Percentiles rank a stretch among this genome's conserved stretches.
These are phyloP conservation scores for Diadumene lineata DNA, from an alignment of 92 coral and sea anemone species.

Conservation along the genomic window DNA sequence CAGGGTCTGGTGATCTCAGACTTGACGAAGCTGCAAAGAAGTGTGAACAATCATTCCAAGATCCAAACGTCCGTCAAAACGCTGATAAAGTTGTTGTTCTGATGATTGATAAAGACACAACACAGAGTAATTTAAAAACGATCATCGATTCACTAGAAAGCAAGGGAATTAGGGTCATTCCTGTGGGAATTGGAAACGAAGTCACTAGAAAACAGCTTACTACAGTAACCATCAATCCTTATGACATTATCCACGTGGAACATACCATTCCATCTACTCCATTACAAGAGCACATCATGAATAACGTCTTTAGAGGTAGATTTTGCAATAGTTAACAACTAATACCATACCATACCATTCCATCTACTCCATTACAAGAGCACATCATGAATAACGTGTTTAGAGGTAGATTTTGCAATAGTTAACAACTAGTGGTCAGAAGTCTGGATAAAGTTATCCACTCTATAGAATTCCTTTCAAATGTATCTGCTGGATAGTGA, in stretches of 20 bases:
- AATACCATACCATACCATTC: too few relatives aligned
- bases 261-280: slow-evolving; percentile 5
- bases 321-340: not conserved
- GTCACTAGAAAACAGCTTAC: slow-evolving; percentile 16
- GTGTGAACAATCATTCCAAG: slow-evolving; percentile 10
- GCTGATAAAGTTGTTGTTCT: slow-evolving; percentile 25
- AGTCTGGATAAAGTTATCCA: too few relatives aligned
- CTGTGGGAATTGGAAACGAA: slow-evolving; percentile 30
- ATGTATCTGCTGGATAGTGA: too few relatives aligned
- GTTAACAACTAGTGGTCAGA: not conserved
- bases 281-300: slow-evolving; percentile 22
- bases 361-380: not conserved
- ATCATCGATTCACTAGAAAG: slow-evolving; percentile 15
- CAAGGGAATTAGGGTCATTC: slow-evolving; percentile 21
- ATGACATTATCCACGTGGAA: slow-evolving; percentile 24
- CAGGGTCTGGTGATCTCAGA: slow-evolving; percentile 10
- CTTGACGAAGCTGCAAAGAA: slow-evolving; percentile 19
- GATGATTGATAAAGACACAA: slow-evolving; percentile 28
- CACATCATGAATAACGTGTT: slow-evolving; percentile 29
- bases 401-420: slow-evolving; percentile 6
- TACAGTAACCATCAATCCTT: slow-evolving; percentile 11
- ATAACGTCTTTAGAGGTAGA: slow-evolving; percentile 28
- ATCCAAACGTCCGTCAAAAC: slow-evolving; percentile 18
- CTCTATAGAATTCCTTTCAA: too few relatives aligned
- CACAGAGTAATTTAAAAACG: slow-evolving; percentile 9